These are phyloP conservation scores for Laticauda laticaudata DNA, from an alignment of 2,113 vertebrate species.

Conservation along the genomic window DNA sequence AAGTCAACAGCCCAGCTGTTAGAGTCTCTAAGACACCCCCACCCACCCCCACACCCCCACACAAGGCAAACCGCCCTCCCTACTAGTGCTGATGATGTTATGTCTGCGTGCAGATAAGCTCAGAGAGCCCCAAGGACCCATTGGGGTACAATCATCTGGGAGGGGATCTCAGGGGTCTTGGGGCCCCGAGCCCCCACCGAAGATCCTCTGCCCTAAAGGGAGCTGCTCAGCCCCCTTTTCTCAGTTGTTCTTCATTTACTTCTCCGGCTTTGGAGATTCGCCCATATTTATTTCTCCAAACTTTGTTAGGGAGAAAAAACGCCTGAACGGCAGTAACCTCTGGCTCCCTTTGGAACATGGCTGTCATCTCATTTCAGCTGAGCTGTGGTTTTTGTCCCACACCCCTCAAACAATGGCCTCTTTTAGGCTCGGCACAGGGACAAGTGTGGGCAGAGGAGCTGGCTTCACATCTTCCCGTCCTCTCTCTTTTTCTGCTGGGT, in stretches of 20 bases:
- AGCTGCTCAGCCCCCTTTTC: not conserved
- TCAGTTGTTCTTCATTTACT: not conserved
- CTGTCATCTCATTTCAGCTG: not conserved
- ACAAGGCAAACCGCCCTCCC: not conserved
- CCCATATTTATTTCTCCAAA: not conserved
- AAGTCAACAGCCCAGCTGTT: too few species aligned
- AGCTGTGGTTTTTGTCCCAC: too few species aligned
- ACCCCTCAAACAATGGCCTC: not conserved
- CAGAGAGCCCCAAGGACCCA: too few species aligned
- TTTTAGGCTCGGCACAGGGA: not conserved
- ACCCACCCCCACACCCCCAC: too few species aligned
- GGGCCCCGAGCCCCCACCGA: not conserved
- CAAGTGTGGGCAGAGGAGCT: not conserved
- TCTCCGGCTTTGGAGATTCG: not conserved
- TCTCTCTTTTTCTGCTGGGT: not conserved
- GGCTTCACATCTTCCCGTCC: not conserved
- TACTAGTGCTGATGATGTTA: too few species aligned
- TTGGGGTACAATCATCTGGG: too few species aligned
- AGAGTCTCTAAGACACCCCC: too few species aligned
- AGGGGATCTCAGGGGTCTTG: too few species aligned
- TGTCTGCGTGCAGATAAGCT: too few species aligned
- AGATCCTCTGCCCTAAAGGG: not conserved
- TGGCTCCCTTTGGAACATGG: not conserved
- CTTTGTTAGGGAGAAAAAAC: not conserved
- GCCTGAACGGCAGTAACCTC: not conserved